phyloP scores from a whole-genome alignment of 1,140 invertebrate genomes.

The Dendroctonus valens region DNA sequence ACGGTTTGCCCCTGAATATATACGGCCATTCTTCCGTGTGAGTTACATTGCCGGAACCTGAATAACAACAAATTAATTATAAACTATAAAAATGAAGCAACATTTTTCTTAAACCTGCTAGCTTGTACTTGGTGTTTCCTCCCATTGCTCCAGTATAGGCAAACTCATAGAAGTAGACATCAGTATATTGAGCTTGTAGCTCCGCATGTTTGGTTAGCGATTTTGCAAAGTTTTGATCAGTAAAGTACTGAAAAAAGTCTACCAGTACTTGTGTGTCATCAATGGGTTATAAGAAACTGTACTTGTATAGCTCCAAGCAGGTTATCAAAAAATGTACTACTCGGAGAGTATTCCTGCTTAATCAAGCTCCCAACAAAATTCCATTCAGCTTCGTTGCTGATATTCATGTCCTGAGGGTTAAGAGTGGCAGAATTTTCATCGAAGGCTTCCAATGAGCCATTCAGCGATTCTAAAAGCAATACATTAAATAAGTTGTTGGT shows the following conservation, averaged over 20 bases:
- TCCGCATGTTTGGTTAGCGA: slow-evolving; percentile 31
- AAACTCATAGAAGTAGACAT: slow-evolving; percentile 41
- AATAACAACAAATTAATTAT: background rate
- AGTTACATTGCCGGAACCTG: slow-evolving; percentile 26
- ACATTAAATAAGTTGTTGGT: background rate
- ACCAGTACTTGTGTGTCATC: background rate
- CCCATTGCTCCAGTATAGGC: slow-evolving; percentile 36
- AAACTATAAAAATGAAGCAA: background rate
- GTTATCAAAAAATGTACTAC: slow-evolving; percentile 20
- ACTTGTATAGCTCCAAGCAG: slow-evolving; percentile 23
- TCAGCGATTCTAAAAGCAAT: background rate
- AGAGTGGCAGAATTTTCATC: slow-evolving; percentile 12
- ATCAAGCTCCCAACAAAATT: slow-evolving; percentile 13
- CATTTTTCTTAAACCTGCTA: background rate
- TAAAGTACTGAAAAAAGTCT: slow-evolving; percentile 27
- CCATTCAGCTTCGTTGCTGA: slow-evolving; percentile 1
- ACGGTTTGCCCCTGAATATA: slow-evolving; percentile 16
- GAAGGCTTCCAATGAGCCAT: background rate
- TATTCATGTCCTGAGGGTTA: slow-evolving; percentile 25
- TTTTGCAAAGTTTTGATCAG: slow-evolving; percentile 29
- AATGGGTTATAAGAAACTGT: background rate
- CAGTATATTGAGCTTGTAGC: slow-evolving; percentile 34
- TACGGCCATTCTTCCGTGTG: slow-evolving; percentile 27
- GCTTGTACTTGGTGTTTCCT: slow-evolving; percentile 14
- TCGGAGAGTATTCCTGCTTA: slow-evolving; percentile 24